A percentile compares a stretch with the other conserved stretches of the same genome.
Evolutionary conservation across 92 coral and sea anemone species (phyloP).

Genomic region (Pocillopora meandrina): DNA sequence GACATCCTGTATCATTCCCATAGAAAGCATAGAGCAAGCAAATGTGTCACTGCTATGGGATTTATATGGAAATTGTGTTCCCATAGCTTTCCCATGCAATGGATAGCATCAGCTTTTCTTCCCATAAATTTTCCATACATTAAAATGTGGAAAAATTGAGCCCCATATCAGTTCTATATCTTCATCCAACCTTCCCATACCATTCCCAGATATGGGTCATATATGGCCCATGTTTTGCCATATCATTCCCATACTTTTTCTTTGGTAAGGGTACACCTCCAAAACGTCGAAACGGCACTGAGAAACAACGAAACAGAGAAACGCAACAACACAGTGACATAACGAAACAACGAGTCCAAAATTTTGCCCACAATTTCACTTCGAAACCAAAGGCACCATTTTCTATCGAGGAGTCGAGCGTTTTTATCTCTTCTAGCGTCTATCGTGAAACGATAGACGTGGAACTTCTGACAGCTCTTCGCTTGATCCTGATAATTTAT

Average conservation of each 20-base stretch:
- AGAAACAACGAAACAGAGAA: too few relatives aligned
- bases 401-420: too few relatives aligned
- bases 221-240: slow-evolving; percentile 49
- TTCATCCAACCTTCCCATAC: slow-evolving; percentile 32
- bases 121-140: slow-evolving; percentile 43
- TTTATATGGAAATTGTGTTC: slow-evolving; percentile 22
- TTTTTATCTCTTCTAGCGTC: too few relatives aligned
- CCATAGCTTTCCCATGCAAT: slow-evolving; percentile 45
- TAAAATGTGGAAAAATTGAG: slow-evolving; percentile 31
- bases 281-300: too few relatives aligned
- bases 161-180: slow-evolving; percentile 50
- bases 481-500: too few relatives aligned
- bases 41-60: slow-evolving; percentile 37
- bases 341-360: too few relatives aligned
- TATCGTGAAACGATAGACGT: too few relatives aligned
- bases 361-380: too few relatives aligned
- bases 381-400: too few relatives aligned
- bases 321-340: too few relatives aligned
- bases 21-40: slow-evolving; percentile 8
- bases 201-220: slow-evolving; percentile 25
- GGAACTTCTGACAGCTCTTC: too few relatives aligned
- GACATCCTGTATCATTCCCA: slow-evolving; percentile 38
- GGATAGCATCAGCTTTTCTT: slow-evolving; percentile 29
- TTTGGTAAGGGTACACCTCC: slow-evolving; percentile 23
- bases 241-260: slow-evolving; percentile 47